Evolutionary conservation across 2,113 vertebrate species (phyloP).

Genomic region (Ameiurus melas): DNA sequence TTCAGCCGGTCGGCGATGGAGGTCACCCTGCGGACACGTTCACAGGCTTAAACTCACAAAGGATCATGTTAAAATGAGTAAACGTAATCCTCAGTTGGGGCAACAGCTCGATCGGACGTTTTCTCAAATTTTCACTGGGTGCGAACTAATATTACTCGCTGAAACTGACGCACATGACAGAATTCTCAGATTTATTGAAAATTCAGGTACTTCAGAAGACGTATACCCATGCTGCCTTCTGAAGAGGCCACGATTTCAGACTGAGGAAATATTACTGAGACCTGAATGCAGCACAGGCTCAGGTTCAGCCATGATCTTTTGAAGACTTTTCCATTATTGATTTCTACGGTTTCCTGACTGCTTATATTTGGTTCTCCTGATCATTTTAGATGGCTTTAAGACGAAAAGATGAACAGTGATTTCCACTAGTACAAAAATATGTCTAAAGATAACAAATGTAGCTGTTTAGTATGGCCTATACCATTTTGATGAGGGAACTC

Average conservation of each 20-base stretch:
- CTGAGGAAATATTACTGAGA: neutral
- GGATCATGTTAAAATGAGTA: neutral
- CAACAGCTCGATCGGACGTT: neutral
- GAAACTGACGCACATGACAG: neutral
- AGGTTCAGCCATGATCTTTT: neutral
- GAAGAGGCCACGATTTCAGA: neutral
- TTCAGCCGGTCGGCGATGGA: conserved; percentile 97
- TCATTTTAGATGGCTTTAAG: neutral
- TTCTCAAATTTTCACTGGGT: neutral
- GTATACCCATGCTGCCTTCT: neutral
- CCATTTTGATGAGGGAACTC: neutral
- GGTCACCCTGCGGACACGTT: conserved; percentile 80
- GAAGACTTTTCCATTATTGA: neutral
- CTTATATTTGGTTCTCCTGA: neutral
- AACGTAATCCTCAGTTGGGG: neutral
- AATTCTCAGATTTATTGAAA: neutral
- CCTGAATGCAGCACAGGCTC: neutral
- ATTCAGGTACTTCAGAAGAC: neutral
- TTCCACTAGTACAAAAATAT: neutral
- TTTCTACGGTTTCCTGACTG: neutral
- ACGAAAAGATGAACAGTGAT: neutral
- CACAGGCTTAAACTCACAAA: neutral
- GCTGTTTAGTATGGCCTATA: neutral
- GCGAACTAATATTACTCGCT: neutral
- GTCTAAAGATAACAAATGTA: neutral